These are phyloP conservation scores for Grantiella picta DNA, from an alignment of 2,113 vertebrate species.

Conservation along the genomic window DNA sequence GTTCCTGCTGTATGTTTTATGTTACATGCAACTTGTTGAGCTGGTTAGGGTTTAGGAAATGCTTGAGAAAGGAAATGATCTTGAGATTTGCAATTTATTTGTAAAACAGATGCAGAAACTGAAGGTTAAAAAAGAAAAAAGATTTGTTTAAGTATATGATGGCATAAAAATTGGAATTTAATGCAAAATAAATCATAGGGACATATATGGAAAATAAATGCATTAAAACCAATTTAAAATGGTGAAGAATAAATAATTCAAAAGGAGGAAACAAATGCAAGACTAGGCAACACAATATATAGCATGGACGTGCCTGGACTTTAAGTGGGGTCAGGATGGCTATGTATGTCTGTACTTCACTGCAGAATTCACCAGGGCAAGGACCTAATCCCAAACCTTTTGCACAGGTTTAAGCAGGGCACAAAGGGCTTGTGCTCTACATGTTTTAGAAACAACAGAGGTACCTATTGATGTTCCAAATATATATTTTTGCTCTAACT, in stretches of 20 bases:
- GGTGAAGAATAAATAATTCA: background rate
- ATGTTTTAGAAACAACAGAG: background rate
- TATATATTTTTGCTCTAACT: background rate
- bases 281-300: background rate
- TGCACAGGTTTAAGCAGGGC: background rate
- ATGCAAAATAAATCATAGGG: background rate
- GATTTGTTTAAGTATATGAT: background rate
- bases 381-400: background rate
- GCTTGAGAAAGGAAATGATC: constrained; percentile 24
- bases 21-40: constrained; percentile 10
- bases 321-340: background rate
- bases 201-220: background rate
- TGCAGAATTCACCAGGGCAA: background rate
- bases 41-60: constrained; percentile 26
- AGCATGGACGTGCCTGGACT: background rate
- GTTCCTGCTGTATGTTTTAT: constrained; percentile 12
- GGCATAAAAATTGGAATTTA: constrained; percentile 5
- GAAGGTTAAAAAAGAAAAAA: background rate
- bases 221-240: background rate
- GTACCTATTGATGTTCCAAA: background rate
- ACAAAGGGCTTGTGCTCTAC: background rate
- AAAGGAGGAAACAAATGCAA: background rate
- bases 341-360: accelerated
- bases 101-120: background rate
- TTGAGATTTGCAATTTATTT: constrained; percentile 30